A percentile compares a stretch with the other conserved stretches of the same genome.
These are phyloP conservation scores for Calycopis cecrops DNA, from an alignment of 1,140 invertebrate species.

Conservation along the genomic window DNA sequence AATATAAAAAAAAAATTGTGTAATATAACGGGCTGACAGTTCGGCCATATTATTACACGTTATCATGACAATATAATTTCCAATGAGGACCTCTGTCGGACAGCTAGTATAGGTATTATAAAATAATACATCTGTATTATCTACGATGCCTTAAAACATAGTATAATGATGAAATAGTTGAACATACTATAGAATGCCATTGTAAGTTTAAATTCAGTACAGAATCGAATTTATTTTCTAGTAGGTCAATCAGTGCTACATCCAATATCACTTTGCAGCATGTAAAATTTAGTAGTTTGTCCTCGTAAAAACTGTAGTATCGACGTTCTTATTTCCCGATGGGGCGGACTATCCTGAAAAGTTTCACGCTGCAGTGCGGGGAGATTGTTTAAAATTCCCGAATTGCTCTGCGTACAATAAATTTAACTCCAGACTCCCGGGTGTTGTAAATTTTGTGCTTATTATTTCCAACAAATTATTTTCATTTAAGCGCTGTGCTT, in stretches of 20 bases:
- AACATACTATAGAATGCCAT: no score
- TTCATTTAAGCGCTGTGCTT: constrained; percentile 18
- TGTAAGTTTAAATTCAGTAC: no score
- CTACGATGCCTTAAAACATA: no score
- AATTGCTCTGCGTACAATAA: constrained; percentile 49
- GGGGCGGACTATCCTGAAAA: constrained; percentile 15
- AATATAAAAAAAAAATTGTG: no score
- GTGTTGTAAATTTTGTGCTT: constrained; percentile 45
- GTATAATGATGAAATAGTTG: no score
- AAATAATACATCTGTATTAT: no score
- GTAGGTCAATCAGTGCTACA: neutral
- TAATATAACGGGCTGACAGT: no score
- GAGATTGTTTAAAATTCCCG: constrained; percentile 46
- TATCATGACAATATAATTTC: no score
- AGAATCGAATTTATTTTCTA: neutral
- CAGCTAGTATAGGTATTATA: no score
- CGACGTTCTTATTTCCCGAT: constrained; percentile 16
- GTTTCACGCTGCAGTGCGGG: constrained; percentile 18
- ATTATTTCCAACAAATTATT: constrained; percentile 47
- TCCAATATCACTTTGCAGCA: neutral
- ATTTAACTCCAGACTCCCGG: constrained; percentile 39
- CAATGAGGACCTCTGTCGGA: no score
- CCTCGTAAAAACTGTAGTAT: constrained; percentile 13
- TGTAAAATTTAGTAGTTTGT: constrained; percentile 15
- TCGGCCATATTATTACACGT: no score